These are phyloP conservation scores for Archips xylosteana DNA, from an alignment of 2,888 invertebrate genomes.

Conservation along the genomic window DNA sequence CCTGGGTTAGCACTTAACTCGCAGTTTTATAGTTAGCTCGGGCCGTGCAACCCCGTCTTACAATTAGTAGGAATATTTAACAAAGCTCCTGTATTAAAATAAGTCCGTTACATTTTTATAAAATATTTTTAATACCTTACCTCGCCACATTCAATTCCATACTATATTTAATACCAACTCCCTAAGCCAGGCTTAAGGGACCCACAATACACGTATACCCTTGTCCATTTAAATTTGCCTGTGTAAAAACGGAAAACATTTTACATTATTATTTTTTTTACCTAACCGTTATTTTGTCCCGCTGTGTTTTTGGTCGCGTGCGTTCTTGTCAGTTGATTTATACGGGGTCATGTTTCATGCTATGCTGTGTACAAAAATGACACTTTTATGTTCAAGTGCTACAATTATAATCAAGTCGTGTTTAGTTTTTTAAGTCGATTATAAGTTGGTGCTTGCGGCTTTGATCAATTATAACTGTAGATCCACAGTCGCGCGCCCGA, in stretches of 20 bases:
- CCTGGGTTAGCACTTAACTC: too few relatives aligned
- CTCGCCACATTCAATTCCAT: not conserved
- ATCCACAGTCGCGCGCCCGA: too few relatives aligned
- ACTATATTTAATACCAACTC: constrained; percentile 8
- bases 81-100: too few relatives aligned
- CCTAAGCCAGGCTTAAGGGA: constrained; percentile 33
- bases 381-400: constrained; percentile 41
- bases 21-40: too few relatives aligned
- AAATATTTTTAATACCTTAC: not conserved
- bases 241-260: constrained; percentile 36
- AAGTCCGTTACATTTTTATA: too few relatives aligned
- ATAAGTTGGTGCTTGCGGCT: not conserved
- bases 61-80: too few relatives aligned
- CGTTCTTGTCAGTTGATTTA: constrained; percentile 39
- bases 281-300: constrained; percentile 35
- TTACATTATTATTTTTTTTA: constrained; percentile 13
- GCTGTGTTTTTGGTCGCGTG: constrained; percentile 37
- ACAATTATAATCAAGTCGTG: constrained; percentile 37
- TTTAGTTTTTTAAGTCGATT: not conserved
- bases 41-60: too few relatives aligned
- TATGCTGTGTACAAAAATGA: constrained; percentile 39
- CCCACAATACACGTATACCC: constrained; percentile 13
- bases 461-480: too few relatives aligned
- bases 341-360: constrained; percentile 37
- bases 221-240: constrained; percentile 38